Percentiles rank a stretch among this genome's conserved stretches.
phyloP scores from a whole-genome alignment of 2,113 vertebrate genomes.

The Pogonocichla stellata region DNA sequence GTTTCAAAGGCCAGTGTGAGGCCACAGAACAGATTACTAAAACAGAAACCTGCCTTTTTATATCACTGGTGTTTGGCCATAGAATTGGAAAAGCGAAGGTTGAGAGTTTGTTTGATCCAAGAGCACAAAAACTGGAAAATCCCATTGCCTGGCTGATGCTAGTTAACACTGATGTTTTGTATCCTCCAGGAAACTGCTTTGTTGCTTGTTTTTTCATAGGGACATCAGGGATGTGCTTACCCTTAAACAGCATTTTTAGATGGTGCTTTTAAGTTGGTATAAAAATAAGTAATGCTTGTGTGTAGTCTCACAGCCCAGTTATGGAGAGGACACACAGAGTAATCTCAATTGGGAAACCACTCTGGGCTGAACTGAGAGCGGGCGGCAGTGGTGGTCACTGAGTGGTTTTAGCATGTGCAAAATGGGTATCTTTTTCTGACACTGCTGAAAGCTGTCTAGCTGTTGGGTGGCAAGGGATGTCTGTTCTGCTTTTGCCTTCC shows the following conservation, averaged over 20 bases:
- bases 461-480: background rate
- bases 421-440: background rate
- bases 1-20: background rate
- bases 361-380: background rate
- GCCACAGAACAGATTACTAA: slow-evolving; percentile 14
- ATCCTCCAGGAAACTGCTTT: slow-evolving; percentile 5
- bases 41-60: slow-evolving; percentile 51
- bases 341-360: background rate
- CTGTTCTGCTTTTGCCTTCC: background rate
- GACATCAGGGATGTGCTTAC: background rate
- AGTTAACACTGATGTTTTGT: background rate
- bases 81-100: slow-evolving; percentile 39
- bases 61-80: background rate
- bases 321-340: background rate
- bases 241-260: background rate
- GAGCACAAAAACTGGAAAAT: slow-evolving; percentile 51
- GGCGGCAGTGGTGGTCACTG: background rate
- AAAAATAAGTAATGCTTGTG: background rate
- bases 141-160: background rate
- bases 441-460: background rate
- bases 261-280: background rate
- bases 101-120: slow-evolving; percentile 18
- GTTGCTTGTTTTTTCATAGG: background rate
- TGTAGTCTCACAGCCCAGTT: background rate
- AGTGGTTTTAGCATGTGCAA: background rate